Evolutionary conservation across 1,140 invertebrate genomes (phyloP).

Genomic region (Diprion similis): DNA sequence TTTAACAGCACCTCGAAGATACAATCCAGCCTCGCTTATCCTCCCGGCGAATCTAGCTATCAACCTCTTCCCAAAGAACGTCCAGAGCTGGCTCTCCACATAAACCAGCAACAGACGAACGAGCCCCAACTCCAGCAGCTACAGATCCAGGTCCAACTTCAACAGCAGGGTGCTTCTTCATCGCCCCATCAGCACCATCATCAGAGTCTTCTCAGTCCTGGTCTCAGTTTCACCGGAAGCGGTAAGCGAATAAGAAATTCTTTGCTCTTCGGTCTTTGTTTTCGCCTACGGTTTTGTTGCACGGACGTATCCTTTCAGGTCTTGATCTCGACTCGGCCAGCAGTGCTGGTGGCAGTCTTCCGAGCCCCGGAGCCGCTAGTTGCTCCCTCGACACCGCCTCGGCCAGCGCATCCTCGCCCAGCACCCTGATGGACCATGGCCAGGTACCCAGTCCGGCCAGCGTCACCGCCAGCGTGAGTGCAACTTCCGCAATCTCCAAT

Average conservation of each 20-base stretch:
- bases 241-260: constrained; percentile 35
- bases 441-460: constrained; percentile 69
- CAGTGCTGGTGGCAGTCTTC: constrained; percentile 74
- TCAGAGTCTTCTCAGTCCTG: constrained; percentile 69
- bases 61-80: constrained; percentile 58
- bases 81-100: constrained; percentile 56
- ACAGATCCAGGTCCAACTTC: constrained; percentile 67
- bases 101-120: constrained; percentile 52
- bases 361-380: constrained; percentile 74
- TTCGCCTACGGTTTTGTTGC: neutral
- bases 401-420: constrained; percentile 66
- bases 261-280: neutral
- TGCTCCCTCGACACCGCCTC: constrained; percentile 70
- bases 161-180: constrained; percentile 34
- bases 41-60: constrained; percentile 48
- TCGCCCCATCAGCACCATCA: constrained; percentile 66
- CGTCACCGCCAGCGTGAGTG: constrained; percentile 65
- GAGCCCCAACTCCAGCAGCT: constrained; percentile 69
- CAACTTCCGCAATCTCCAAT: constrained; percentile 48
- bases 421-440: constrained; percentile 61
- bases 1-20: constrained; percentile 46
- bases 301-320: constrained; percentile 40
- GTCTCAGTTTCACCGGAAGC: constrained; percentile 73
- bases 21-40: constrained; percentile 39
- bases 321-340: constrained; percentile 79